Conservation (phyloP, 2,888 invertebrate genomes). For the Galerucella nymphaeae region DNA sequence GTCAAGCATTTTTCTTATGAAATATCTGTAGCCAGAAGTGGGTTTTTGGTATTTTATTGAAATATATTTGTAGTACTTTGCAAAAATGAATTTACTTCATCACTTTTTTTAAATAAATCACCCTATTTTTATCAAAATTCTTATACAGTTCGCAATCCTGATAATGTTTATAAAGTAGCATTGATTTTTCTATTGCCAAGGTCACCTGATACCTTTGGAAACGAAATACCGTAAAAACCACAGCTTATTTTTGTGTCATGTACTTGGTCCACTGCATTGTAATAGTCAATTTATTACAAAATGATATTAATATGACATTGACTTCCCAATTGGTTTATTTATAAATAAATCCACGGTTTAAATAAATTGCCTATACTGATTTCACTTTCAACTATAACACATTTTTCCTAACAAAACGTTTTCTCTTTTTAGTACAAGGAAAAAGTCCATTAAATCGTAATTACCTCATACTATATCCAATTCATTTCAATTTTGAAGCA, state of each 20-base stretch:
- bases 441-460: too few relatives aligned
- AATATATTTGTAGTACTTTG: too few relatives aligned
- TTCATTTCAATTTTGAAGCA: too few relatives aligned
- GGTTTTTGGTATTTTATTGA: too few relatives aligned
- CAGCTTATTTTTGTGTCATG: constrained; percentile 22
- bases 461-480: too few relatives aligned
- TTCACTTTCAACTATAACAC: constrained; percentile 31
- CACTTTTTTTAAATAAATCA: too few relatives aligned
- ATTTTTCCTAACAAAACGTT: not conserved
- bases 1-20: not conserved
- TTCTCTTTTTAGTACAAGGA: too few relatives aligned
- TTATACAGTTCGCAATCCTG: too few relatives aligned
- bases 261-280: constrained; percentile 40
- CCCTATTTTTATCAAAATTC: too few relatives aligned
- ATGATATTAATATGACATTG: constrained; percentile 43
- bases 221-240: constrained; percentile 7
- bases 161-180: not conserved
- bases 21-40: too few relatives aligned
- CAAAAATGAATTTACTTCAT: too few relatives aligned
- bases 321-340: constrained; percentile 38
- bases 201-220: constrained; percentile 1
- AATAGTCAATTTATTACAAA: constrained; percentile 39
- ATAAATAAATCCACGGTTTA: constrained; percentile 32
- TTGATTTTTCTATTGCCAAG: constrained; percentile 8
- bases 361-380: constrained; percentile 31